Conservation (phyloP, 2,888 invertebrate species). For the Ophion ventricosus region DNA sequence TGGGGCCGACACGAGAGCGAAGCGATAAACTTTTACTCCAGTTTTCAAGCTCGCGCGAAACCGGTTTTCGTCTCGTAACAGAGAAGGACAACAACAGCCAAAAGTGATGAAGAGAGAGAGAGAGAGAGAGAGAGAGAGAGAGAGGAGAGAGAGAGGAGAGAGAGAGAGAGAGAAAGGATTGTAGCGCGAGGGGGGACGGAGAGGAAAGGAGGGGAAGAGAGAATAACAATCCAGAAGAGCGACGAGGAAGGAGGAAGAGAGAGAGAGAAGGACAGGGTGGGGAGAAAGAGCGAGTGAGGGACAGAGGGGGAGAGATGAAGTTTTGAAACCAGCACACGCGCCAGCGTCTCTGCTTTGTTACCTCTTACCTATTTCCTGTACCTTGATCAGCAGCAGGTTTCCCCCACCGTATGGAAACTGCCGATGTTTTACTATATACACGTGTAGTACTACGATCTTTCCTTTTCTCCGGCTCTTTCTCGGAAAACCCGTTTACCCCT, state of each 20-base stretch:
- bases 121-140: neutral
- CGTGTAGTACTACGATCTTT: conserved; percentile 63
- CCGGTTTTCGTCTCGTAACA: conserved; percentile 78
- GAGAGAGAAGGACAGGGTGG: conserved; percentile 5
- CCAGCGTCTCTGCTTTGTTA: conserved; percentile 69
- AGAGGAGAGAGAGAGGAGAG: neutral
- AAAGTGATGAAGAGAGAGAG: conserved; percentile 4
- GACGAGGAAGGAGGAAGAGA: neutral
- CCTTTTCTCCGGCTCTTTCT: conserved; percentile 55
- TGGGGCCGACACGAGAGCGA: conserved; percentile 59
- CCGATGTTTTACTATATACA: conserved; percentile 47
- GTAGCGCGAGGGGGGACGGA: no score
- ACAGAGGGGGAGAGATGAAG: conserved; percentile 9
- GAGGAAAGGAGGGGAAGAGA: neutral
- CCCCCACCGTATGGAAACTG: conserved; percentile 46
- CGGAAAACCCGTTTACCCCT: conserved; percentile 64
- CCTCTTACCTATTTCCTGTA: conserved; percentile 55
- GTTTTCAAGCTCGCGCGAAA: conserved; percentile 75
- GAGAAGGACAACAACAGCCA: conserved; percentile 34
- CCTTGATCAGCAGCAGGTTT: conserved; percentile 48
- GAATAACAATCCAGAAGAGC: no score
- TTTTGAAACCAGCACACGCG: conserved; percentile 68
- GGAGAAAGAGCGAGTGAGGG: neutral
- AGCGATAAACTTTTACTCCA: conserved; percentile 79
- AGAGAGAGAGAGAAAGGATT: no score